Evolutionary conservation across 2,113 vertebrate species (phyloP).

Genomic region (Thymallus thymallus): DNA sequence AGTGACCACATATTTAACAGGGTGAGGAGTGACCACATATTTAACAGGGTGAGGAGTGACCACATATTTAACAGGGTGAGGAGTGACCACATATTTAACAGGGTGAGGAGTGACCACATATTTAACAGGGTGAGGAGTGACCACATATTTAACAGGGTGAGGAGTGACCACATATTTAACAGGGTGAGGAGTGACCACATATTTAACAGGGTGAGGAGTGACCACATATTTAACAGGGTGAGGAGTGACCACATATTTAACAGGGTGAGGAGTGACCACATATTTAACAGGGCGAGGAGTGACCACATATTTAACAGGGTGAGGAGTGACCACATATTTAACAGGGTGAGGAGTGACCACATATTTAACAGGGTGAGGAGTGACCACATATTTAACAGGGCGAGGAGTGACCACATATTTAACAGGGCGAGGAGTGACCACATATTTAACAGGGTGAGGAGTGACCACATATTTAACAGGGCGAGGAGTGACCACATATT

Average conservation of each 20-base stretch:
- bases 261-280: constrained; percentile 63
- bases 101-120: constrained; percentile 62
- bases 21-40: constrained; percentile 59
- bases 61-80: constrained; percentile 71
- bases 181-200: constrained; percentile 61
- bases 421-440: constrained; percentile 63
- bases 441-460: constrained; percentile 71
- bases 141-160: constrained; percentile 70
- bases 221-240: constrained; percentile 68
- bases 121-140: constrained; percentile 67
- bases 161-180: constrained; percentile 47
- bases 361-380: constrained; percentile 71
- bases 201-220: constrained; percentile 69
- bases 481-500: constrained; percentile 56
- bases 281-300: constrained; percentile 70
- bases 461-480: constrained; percentile 57
- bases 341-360: constrained; percentile 65
- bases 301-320: constrained; percentile 67
- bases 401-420: constrained; percentile 49
- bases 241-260: constrained; percentile 43
- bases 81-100: constrained; percentile 42
- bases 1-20: constrained; percentile 52
- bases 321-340: constrained; percentile 31
- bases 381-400: constrained; percentile 62
- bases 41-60: constrained; percentile 66